These are phyloP conservation scores for Rhinophrynus dorsalis DNA, from an alignment of 2,797 vertebrate genomes.

Conservation along the genomic window DNA sequence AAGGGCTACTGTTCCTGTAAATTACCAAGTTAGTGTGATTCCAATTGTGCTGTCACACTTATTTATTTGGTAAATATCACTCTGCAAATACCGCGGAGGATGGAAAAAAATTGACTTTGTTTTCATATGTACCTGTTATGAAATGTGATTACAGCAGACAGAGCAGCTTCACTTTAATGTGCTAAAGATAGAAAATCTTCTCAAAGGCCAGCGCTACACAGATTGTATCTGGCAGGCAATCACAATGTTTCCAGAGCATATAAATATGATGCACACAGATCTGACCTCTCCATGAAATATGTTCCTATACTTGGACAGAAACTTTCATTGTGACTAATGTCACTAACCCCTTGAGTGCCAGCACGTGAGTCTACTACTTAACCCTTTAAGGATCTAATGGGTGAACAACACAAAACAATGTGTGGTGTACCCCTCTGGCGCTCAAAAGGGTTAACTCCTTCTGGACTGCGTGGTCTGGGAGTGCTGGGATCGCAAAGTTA, in stretches of 20 bases:
- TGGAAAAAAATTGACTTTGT: conserved; percentile 37
- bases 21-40: conserved; percentile 12
- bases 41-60: conserved; percentile 46
- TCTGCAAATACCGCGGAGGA: not conserved
- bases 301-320: conserved; percentile 18
- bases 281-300: conserved; percentile 25
- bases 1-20: too few relatives aligned
- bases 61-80: conserved; percentile 42
- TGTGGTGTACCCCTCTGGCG: too few relatives aligned
- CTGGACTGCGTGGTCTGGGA: too few relatives aligned
- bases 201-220: conserved; percentile 40
- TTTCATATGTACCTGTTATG: conserved; percentile 36
- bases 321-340: conserved; percentile 32
- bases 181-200: conserved; percentile 45
- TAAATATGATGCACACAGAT: conserved; percentile 16
- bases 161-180: conserved; percentile 34
- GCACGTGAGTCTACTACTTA: too few relatives aligned
- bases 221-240: conserved; percentile 48
- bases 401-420: too few relatives aligned
- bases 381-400: too few relatives aligned
- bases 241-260: conserved; percentile 35
- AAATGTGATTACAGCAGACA: conserved; percentile 46
- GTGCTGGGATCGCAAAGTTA: too few relatives aligned
- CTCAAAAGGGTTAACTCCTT: too few relatives aligned
- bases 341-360: too few relatives aligned